Evolutionary conservation across 2,797 vertebrate species (phyloP).

Genomic region (Onychomys leucogaster): DNA sequence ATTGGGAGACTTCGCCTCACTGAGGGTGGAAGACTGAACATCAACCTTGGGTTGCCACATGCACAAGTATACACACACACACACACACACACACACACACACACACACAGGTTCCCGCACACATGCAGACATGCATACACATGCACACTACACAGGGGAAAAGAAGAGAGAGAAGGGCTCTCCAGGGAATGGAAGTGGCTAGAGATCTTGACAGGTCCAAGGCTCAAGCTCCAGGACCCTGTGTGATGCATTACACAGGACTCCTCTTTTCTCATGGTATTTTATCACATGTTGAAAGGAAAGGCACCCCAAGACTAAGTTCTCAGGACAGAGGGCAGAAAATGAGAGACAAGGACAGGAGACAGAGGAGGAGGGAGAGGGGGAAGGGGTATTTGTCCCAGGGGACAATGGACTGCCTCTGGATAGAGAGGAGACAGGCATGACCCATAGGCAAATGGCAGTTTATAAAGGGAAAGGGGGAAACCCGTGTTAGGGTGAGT

Average conservation of each 20-base stretch:
- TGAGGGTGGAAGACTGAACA: neutral
- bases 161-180: neutral
- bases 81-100: neutral
- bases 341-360: neutral
- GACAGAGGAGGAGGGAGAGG: neutral
- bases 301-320: neutral
- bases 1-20: no score
- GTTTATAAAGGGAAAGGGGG: neutral
- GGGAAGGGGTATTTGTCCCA: neutral
- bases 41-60: neutral
- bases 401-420: neutral
- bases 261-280: neutral
- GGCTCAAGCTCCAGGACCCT: neutral
- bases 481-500: neutral
- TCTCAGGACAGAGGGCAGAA: neutral
- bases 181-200: neutral
- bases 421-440: neutral
- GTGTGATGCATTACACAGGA: neutral
- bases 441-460: neutral
- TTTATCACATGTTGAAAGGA: neutral
- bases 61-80: neutral
- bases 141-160: neutral
- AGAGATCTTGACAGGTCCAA: neutral
- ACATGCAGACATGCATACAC: neutral
- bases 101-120: neutral